phyloP scores from a whole-genome alignment of 2,888 invertebrate genomes.

The Danaus chrysippus region DNA sequence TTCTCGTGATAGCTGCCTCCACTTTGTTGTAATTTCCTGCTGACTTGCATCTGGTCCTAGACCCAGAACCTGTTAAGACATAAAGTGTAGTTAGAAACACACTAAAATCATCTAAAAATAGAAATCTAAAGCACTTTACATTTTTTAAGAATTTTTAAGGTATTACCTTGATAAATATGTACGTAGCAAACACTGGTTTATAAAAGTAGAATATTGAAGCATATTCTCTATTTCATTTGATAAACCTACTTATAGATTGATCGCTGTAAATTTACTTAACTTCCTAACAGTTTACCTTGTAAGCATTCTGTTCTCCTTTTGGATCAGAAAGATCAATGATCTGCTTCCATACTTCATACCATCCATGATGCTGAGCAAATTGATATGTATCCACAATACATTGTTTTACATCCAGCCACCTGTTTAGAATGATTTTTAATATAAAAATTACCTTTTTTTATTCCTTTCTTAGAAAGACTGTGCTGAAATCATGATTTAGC shows the following conservation, averaged over 20 bases:
- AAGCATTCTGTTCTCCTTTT: conserved; percentile 93
- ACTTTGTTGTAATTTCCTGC: conserved; percentile 89
- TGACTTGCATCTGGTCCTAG: conserved; percentile 89
- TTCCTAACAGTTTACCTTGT: conserved; percentile 76
- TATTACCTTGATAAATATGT: too few relatives aligned
- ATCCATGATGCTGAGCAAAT: conserved; percentile 91
- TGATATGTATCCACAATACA: conserved; percentile 86
- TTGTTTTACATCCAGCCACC: conserved; percentile 90
- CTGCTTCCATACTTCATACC: conserved; percentile 92
- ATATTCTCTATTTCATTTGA: too few relatives aligned
- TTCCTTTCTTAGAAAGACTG: not conserved
- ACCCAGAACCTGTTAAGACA: conserved; percentile 81
- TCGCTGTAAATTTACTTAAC: too few relatives aligned
- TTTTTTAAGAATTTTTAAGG: too few relatives aligned
- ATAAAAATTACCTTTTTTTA: not conserved
- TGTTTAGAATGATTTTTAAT: conserved; percentile 29
- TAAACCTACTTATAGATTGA: too few relatives aligned
- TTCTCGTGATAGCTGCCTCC: conserved; percentile 89
- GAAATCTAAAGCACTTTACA: too few relatives aligned
- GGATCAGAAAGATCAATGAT: conserved; percentile 92
- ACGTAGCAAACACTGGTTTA: too few relatives aligned
- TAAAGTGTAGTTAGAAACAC: conserved; percentile 8
- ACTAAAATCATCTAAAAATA: too few relatives aligned
- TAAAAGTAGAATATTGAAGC: too few relatives aligned
- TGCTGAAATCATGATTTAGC: not conserved